A percentile compares a stretch with the other conserved stretches of the same genome.
Evolutionary conservation across 2,888 invertebrate genomes (phyloP).

Genomic region (Monoplex corrugatus): DNA sequence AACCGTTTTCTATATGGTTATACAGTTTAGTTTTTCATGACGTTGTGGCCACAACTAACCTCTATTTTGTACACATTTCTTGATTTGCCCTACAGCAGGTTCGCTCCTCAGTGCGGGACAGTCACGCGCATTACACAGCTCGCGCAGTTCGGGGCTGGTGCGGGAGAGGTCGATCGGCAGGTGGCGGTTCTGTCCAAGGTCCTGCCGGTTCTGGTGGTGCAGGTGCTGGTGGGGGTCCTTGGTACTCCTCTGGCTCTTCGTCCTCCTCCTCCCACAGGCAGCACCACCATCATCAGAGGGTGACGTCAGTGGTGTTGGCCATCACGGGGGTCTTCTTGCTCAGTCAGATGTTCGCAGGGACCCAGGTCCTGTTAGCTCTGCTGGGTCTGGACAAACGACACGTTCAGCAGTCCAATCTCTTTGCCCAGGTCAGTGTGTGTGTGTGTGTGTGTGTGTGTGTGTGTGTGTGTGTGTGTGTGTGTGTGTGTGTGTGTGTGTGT

Average conservation of each 20-base stretch:
- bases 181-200: background rate
- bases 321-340: conserved; percentile 51
- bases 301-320: conserved; percentile 54
- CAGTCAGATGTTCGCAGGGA: conserved; percentile 53
- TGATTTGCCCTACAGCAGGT: conserved; percentile 49
- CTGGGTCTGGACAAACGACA: conserved; percentile 35
- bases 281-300: conserved; percentile 24
- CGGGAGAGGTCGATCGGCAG: background rate
- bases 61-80: too few relatives aligned
- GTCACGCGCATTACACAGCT: too few relatives aligned
- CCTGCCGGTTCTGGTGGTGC: too few relatives aligned
- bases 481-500: too few relatives aligned
- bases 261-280: background rate
- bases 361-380: conserved; percentile 50
- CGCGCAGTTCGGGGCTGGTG: background rate
- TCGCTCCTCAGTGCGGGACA: too few relatives aligned
- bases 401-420: conserved; percentile 40
- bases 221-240: too few relatives aligned
- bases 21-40: too few relatives aligned
- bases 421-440: conserved; percentile 49
- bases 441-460: too few relatives aligned
- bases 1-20: too few relatives aligned
- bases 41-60: too few relatives aligned
- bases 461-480: too few relatives aligned
- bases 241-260: too few relatives aligned